Base-by-base conservation (phyloP, 2,797 vertebrate genomes). In the Oreochromis mossambicus region DNA sequence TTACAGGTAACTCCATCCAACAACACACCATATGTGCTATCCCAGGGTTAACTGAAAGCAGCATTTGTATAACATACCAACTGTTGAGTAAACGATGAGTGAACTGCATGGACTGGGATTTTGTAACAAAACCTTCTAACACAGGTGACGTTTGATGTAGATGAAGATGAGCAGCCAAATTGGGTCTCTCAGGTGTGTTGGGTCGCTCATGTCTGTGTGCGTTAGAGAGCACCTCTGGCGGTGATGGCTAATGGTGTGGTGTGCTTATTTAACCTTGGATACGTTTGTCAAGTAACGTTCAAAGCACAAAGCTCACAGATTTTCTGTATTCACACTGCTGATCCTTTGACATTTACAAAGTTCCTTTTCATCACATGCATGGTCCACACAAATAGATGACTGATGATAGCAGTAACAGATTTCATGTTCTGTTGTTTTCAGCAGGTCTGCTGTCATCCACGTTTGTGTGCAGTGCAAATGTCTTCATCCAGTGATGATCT, bases 61-160 rank as follows among this genome's bases (percentile, higher is more conserved):
- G 38, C 3, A 15, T 34, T 51, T 58, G 2, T 61, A 34, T 55
- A 52, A 83, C 73, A 84, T 56, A 21, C 58, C 41, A 21, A 5
- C 82, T 87, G 54, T 10, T 15, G 68, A 52, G 48, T 38, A 83
- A 88, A 83, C 26, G 1, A 51, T 82, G 81, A 89, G 81, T 93
- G 88, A 91, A 85, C 24, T 93, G 92, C 92, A 93, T 95, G 95
- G 82, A 94, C 73, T 89, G 91, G 94, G 94, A 87, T 95, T 87
- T 95, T 95, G 94, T 97, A 97, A 97, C 96, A 86, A 92, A 94
- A 87, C 96, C 95, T 96, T 98, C 96, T 97, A 97, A 98, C 95
- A 93, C 97, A 98, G 97, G 97, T 97, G 96, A 97, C 97, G 92
- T 98, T 98, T 97, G 98, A 96, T 97, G 97, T 98, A 97, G 96